Base-by-base conservation (phyloP, 92 coral and sea anemone species). In the Desmophyllum pertusum region DNA sequence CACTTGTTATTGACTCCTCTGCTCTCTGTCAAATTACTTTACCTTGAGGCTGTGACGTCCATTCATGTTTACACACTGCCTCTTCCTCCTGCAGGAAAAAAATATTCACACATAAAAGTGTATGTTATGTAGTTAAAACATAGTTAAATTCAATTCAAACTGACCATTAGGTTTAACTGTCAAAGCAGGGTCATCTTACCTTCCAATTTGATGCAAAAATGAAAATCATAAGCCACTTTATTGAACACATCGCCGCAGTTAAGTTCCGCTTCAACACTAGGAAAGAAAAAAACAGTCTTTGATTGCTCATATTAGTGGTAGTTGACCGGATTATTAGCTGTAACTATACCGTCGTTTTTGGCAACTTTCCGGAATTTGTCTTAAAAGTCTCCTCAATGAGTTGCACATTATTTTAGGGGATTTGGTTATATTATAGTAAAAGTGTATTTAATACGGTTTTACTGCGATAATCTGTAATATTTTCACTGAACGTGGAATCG, bases 21-120 rank as follows among this genome's bases (percentile, higher is more conserved):
- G 61, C 15, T 33, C 65, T 25, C 31, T 8, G 27, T 27, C 65
- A 59, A 59, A 59, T 59, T 17, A 40, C 14, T 37, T 7, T 70
- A 74, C 78, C 78, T 74, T 51, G n/a, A 2, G 53, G 78, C 63
- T 27, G 43, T 33, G 36, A 23, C 64, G 39, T 50, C 25, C 43
- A 19, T 50, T 51, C 78, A 25, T 74, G 63, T 48, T 50, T 50
- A 31, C 78, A 48, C 23, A 23, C 53, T 48, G 62, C 62, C 13
- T 50, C 63, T 15, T 74, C 52, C 42, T 36, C 42, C 78, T 50
- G 63, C 63, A 48, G 61, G 21, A 8, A 21, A 51, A 74, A 72
- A 43, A 31, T 4, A 59, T 10, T 59, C 15, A 10, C 35, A 27
- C 3, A 13, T 59, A 72, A 41, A 19, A n/a, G 18, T 10, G 29